Conservation (phyloP, 2,797 vertebrate species). For the Remorina albescens region DNA sequence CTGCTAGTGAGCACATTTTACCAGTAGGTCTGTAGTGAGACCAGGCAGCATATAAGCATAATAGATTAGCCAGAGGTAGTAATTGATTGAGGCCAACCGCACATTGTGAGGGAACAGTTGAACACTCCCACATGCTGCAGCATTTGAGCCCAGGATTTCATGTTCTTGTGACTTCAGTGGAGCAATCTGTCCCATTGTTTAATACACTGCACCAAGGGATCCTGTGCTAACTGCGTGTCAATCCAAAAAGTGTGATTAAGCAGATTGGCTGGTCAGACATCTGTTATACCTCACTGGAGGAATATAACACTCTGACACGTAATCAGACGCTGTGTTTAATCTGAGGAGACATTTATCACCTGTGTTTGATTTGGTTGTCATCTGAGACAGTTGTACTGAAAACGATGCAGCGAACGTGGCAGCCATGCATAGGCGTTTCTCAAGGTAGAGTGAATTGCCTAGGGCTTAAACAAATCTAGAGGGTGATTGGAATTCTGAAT, state of each 20-base stretch:
- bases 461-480: conserved; percentile 47
- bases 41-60: conserved; percentile 38
- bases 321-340: conserved; percentile 75
- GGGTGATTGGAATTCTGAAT: conserved; percentile 52
- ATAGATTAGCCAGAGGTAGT: conserved; percentile 49
- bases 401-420: conserved; percentile 30
- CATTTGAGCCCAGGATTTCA: conserved; percentile 38
- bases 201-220: conserved; percentile 58
- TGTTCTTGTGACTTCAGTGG: conserved; percentile 50
- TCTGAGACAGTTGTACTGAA: conserved; percentile 42
- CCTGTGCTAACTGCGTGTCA: conserved; percentile 64
- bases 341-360: conserved; percentile 74
- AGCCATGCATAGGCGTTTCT: conserved; percentile 56
- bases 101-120: conserved; percentile 44
- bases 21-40: conserved; percentile 8
- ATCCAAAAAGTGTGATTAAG: conserved; percentile 76
- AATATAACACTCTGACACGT: conserved; percentile 73
- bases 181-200: conserved; percentile 60
- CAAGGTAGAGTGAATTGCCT: conserved; percentile 58
- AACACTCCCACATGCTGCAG: conserved; percentile 35
- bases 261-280: conserved; percentile 75
- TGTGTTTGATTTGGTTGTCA: conserved; percentile 75
- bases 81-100: conserved; percentile 52
- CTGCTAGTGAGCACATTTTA: conserved; percentile 43
- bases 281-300: conserved; percentile 73